These are phyloP conservation scores for Catagonus wagneri DNA, from an alignment of 2,113 vertebrate genomes.

Conservation along the genomic window DNA sequence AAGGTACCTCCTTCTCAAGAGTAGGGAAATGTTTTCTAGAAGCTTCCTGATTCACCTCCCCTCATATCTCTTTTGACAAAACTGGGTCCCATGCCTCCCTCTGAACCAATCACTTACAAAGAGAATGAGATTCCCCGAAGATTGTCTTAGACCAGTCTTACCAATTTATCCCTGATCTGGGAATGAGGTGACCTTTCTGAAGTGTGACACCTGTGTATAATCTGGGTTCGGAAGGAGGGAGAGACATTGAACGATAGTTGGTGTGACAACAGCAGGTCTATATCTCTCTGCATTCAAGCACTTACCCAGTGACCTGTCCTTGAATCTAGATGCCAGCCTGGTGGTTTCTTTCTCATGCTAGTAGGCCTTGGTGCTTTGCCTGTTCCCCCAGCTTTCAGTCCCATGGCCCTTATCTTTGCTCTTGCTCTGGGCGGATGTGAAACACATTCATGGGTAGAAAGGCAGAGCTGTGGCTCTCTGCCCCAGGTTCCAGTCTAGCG, in stretches of 20 bases:
- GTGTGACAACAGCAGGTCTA: background rate
- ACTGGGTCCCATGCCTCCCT: background rate
- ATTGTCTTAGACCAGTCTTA: background rate
- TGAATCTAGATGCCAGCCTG: background rate
- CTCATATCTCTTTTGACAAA: background rate
- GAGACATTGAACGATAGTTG: background rate
- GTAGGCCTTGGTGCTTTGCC: background rate
- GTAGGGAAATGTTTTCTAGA: background rate
- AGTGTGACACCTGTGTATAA: accelerated
- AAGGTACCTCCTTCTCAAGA: background rate
- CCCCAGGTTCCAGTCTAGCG: background rate
- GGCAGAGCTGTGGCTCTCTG: background rate
- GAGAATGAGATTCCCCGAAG: background rate
- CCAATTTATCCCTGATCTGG: background rate
- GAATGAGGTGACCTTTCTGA: background rate
- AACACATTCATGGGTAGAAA: background rate
- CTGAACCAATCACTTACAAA: background rate
- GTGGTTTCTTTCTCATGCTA: background rate
- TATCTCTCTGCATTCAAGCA: background rate
- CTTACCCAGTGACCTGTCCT: background rate
- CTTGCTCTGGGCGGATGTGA: background rate
- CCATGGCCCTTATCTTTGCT: background rate
- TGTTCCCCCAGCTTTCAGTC: background rate
- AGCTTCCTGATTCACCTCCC: background rate
- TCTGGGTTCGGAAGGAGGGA: background rate